Evolutionary conservation across 1,140 invertebrate genomes (phyloP), one percentile per base, ranked within the genome.

Genomic region (Patella vulgata): DNA sequence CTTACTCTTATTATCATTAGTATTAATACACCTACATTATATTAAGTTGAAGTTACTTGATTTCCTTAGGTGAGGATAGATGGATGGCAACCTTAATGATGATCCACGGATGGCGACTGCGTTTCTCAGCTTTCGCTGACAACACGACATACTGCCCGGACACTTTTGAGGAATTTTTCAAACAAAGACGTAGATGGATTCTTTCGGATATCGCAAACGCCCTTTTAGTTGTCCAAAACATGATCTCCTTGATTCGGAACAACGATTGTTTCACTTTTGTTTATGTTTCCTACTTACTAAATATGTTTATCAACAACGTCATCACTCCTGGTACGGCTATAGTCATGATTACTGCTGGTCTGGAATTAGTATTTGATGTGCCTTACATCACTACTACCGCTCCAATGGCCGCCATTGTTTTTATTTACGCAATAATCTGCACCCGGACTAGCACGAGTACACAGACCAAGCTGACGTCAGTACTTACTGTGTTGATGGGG

Each of bases 161-260:
- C 55, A 66, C 64, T 6, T 73, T 70, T 40, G 68, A 73, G 51
- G 71, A 73, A 30, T 73, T 70, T 42, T 66, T 70, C 51, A 73
- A 73, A 47, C 71, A 73, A 39, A 58, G 67, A 14, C 54, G 63
- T 2, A 76, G 88, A 27, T 89, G 88, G 88, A 87, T 89, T 44
- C 88, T 89, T 4, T 88, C 87, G 0, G 89, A 88, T 21, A 86
- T 89, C 78, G 88, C 88, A 43, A 89, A 89, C 73, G 88, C 89
- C 31, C 79, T 89, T 59, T 87, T 89, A 68, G 73, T 89, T 4
- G 74, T 89, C 3, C 74, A 77, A 31, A 86, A 88, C 67, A 85
- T 85, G 53, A 83, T 84, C 57, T 79, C 78, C 36, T 85, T 87
- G 6, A 77, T 88, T 1, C 75, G 79, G 53, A 80, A 86, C 27